phyloP scores from a whole-genome alignment of 1,140 invertebrate species.

The Drosophila lini region DNA sequence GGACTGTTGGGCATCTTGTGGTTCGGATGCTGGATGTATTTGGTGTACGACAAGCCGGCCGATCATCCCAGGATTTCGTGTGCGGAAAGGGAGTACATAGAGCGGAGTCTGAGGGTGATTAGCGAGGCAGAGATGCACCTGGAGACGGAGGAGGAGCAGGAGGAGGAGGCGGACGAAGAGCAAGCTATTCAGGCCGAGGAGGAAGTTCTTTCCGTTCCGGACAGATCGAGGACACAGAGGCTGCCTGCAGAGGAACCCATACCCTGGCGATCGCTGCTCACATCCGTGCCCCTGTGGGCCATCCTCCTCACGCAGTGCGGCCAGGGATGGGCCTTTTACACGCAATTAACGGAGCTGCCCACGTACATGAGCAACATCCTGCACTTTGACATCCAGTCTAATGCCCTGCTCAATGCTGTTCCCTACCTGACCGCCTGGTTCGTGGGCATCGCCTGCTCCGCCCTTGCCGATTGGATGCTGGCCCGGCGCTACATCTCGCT shows the following conservation, averaged over 20 bases:
- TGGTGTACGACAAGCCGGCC: conserved; percentile 91
- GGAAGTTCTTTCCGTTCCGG: neutral
- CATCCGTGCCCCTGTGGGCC: conserved; percentile 94
- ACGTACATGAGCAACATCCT: conserved; percentile 97
- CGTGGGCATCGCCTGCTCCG: conserved; percentile 88
- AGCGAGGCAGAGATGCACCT: neutral
- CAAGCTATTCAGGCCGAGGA: conserved; percentile 1
- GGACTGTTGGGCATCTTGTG: conserved; percentile 90
- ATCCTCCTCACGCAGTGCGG: conserved; percentile 94
- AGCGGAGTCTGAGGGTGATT: conserved; percentile 85
- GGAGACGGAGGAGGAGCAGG: conserved; percentile 60
- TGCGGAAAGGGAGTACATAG: conserved; percentile 89
- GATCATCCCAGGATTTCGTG: conserved; percentile 91
- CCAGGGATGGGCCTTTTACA: conserved; percentile 97
- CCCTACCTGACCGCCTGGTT: conserved; percentile 91
- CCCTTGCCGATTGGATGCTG: conserved; percentile 89
- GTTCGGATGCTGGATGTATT: conserved; percentile 90
- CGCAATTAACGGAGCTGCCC: conserved; percentile 95
- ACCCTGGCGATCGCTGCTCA: conserved; percentile 92
- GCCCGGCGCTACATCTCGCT: conserved; percentile 87
- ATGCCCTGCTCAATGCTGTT: conserved; percentile 91
- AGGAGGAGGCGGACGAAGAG: conserved; percentile 52
- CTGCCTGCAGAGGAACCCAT: conserved; percentile 25
- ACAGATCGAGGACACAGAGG: neutral
- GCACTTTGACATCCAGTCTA: conserved; percentile 94